phyloP scores from a whole-genome alignment of 2,797 vertebrate species.

The Scolopax bukidnonensis region DNA sequence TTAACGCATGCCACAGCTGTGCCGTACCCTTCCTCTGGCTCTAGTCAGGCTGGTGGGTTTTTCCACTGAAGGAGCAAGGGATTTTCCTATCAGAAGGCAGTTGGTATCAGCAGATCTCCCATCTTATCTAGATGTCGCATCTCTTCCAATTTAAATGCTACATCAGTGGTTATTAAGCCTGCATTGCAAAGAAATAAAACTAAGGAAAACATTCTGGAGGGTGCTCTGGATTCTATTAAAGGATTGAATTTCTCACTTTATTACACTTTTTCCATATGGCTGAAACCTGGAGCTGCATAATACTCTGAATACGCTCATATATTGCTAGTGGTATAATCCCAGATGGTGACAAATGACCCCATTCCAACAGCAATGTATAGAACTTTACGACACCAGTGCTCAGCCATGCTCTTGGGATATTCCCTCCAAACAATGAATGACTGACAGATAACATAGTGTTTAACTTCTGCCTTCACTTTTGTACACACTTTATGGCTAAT shows the following conservation, averaged over 20 bases:
- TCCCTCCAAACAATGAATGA: conserved; percentile 48
- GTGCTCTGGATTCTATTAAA: conserved; percentile 71
- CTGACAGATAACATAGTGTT: conserved; percentile 47
- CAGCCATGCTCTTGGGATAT: conserved; percentile 48
- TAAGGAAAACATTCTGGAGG: conserved; percentile 60
- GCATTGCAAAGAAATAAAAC: conserved; percentile 43
- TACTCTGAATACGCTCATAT: neutral
- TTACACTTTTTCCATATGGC: conserved; percentile 66
- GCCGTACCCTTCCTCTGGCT: conserved; percentile 33
- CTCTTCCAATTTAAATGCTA: conserved; percentile 66
- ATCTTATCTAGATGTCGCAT: conserved; percentile 62
- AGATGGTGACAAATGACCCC: conserved; percentile 61
- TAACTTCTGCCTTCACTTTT: conserved; percentile 47
- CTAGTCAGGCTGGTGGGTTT: conserved; percentile 36
- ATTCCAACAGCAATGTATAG: conserved; percentile 53
- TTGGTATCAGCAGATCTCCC: conserved; percentile 50
- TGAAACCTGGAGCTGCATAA: conserved; percentile 46
- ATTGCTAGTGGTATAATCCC: conserved; percentile 57
- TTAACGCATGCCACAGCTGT: conserved; percentile 43
- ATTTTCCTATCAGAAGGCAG: conserved; percentile 63
- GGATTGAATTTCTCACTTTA: conserved; percentile 62
- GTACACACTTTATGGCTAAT: neutral
- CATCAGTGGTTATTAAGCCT: conserved; percentile 47
- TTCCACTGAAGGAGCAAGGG: conserved; percentile 46
- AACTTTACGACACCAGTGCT: conserved; percentile 24